phyloP scores from a whole-genome alignment of 2,888 invertebrate species.

The Coecobrya sp. region DNA sequence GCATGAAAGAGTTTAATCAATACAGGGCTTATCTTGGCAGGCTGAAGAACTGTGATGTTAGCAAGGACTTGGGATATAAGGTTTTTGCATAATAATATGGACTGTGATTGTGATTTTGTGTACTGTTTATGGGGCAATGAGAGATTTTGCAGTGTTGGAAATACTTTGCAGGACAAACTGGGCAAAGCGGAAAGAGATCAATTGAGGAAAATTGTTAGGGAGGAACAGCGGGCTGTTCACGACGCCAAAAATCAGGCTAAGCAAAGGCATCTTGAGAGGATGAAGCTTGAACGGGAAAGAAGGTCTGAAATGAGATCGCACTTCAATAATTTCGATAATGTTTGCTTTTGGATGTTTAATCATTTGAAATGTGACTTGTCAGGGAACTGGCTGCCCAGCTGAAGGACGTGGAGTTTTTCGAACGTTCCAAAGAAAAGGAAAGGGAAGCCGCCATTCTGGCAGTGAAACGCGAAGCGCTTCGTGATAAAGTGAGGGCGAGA shows the following conservation, averaged over 20 bases:
- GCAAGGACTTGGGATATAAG: constrained; percentile 18
- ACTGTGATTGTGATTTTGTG: no score
- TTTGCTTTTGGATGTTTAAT: no score
- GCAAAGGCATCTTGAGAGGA: neutral
- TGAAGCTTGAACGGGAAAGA: neutral
- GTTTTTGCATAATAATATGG: neutral
- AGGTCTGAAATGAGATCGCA: neutral
- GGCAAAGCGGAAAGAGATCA: neutral
- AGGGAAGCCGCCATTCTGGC: neutral
- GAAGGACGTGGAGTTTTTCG: neutral
- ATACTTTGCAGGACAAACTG: constrained; percentile 21
- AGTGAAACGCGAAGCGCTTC: constrained; percentile 9
- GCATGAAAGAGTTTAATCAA: constrained; percentile 51
- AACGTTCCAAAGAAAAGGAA: neutral
- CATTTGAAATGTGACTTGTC: neutral
- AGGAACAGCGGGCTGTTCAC: neutral
- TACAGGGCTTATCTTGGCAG: constrained; percentile 67
- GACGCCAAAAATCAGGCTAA: neutral
- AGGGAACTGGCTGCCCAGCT: constrained; percentile 18
- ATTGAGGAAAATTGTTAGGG: neutral
- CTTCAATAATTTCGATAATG: neutral
- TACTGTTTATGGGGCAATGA: no score
- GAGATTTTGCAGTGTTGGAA: no score
- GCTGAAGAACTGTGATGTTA: constrained; percentile 29
- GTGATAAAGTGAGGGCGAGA: constrained; percentile 47